Base-by-base conservation (phyloP, 1,140 invertebrate species). In the Hylyphantes graminicola region DNA sequence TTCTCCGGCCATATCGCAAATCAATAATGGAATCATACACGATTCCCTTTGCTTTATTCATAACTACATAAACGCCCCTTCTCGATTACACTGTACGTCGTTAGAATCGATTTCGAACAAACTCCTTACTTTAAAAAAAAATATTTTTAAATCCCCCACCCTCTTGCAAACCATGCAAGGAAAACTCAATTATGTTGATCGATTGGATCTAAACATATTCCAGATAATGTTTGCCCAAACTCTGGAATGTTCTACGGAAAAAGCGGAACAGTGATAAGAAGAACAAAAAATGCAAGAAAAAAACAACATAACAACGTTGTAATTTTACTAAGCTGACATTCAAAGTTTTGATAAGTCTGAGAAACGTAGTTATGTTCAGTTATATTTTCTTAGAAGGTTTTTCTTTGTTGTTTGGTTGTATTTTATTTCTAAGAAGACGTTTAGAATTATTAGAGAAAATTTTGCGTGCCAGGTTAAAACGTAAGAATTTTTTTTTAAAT, bases 131-230 rank as follows among this genome's bases (percentile, higher is more conserved):
- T 78, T 55, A 50, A 61, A 48, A 12, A 8, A n/a, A 10, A 19
- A 64, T 5, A 50, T 54, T 53, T 67, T 21, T 5, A 12, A 0
- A 10, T 9, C 76, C 10, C 10, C 51, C 53, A 53, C 19, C 9
- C 15, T 9, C 65, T 10, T 54, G 53, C 11, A 67, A 19, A 61
- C 54, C n/a, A 55, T 64, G 63, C n/a, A 61, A 78, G 76, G 76
- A 78, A 78, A 78, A 78, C 76, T 78, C 76, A 78, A 78, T 78
- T 78, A 78, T 53, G 55, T 13, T 67, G 76, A 78, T 78, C 76
- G 76, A 78, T 78, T 54, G 53, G n/a, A 76, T 67, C 65, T 78
- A 78, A 55, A 78, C 63, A 78, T 67, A 67, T 78, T 78, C 63
- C 63, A 55, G 63, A 67, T 78, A 78, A 78, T 78, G 76, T 78